Percentiles rank a stretch among this genome's conserved stretches.
These are phyloP conservation scores for Heliconius ismenius DNA, from an alignment of 2,888 invertebrate species.

Conservation along the genomic window DNA sequence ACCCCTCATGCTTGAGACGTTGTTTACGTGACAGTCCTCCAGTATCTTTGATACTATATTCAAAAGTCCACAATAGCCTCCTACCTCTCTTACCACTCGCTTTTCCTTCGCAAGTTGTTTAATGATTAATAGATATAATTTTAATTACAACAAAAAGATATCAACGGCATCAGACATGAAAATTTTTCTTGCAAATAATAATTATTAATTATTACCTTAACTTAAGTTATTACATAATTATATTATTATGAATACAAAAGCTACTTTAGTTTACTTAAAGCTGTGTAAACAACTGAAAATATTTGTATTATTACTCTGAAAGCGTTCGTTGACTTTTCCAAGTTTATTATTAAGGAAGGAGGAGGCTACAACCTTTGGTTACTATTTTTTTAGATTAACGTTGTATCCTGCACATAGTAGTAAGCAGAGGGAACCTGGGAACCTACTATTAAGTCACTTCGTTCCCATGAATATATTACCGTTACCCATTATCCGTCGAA, in stretches of 20 bases:
- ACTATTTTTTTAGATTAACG: background rate
- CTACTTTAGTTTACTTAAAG: slow-evolving; percentile 3
- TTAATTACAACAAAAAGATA: too few species aligned
- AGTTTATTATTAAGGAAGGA: slow-evolving; percentile 35
- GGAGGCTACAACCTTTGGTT: slow-evolving; percentile 30
- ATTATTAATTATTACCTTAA: slow-evolving; percentile 3
- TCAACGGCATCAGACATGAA: too few species aligned
- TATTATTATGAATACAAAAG: background rate
- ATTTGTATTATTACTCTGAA: slow-evolving; percentile 55
- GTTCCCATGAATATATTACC: too few species aligned
- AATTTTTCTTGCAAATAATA: too few species aligned
- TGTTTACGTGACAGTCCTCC: too few species aligned
- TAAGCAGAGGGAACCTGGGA: background rate
- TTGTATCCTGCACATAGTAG: background rate
- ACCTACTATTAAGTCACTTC: background rate
- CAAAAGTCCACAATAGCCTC: too few species aligned
- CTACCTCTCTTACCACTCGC: too few species aligned
- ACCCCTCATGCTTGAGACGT: too few species aligned
- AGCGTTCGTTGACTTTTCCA: slow-evolving; percentile 51
- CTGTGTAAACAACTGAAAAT: slow-evolving; percentile 44
- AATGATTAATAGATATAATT: too few species aligned
- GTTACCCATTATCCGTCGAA: background rate
- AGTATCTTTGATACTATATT: too few species aligned
- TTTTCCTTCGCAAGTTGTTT: too few species aligned
- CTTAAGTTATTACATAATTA: background rate